Base-by-base conservation (phyloP, 2,888 invertebrate species). In the Notocelia uddmanniana region DNA sequence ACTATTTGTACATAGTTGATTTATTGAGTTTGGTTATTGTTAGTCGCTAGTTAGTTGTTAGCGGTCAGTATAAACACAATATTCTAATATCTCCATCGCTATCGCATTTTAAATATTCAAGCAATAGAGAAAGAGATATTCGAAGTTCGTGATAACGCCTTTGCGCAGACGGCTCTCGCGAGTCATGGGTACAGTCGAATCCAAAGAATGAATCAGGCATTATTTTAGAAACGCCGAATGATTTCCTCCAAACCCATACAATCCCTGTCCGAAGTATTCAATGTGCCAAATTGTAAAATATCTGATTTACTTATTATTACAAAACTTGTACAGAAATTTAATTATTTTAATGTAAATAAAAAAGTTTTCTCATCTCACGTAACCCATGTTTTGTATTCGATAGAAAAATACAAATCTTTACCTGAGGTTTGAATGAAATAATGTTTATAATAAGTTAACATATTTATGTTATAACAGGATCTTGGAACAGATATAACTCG, bases 281-380 rank as follows among this genome's bases (percentile, higher is more conserved):
- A 82, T 79, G 90, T 90, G 91, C 90, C 91, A 90, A 90, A 90
- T 80, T 89, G 85, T 88, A 86, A 83, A 82, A 82, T 83, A 84
- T 76, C 83, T 79, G 80, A 78, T 78, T 72, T 77, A 79, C 77
- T 77, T 83, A 79, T 77, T 83, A 79, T 80, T 80, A 74, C 79
- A 79, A 64, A 74, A 75, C 76, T 73, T 79, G 79, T 77, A 75
- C 73, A 74, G 73, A 73, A 60, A 68, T 70, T 74, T 74, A 74
- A 75, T 71, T 74, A 75, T 76, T 45, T 71, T 74, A 78, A 71
- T 74, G 62, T 72, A 71, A 68, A 70, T 70, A 63, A 67, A 63
- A 54, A 34, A 19, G 37, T n/a, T 34, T 73, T 71, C 64, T 66
- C 66, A 70, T 71, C 74, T 69, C 71, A 71, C 62, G 63, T 71